These are phyloP conservation scores for Mesorhabditis sp. DNA, from an alignment of 2,888 invertebrate genomes.

Conservation along the genomic window DNA sequence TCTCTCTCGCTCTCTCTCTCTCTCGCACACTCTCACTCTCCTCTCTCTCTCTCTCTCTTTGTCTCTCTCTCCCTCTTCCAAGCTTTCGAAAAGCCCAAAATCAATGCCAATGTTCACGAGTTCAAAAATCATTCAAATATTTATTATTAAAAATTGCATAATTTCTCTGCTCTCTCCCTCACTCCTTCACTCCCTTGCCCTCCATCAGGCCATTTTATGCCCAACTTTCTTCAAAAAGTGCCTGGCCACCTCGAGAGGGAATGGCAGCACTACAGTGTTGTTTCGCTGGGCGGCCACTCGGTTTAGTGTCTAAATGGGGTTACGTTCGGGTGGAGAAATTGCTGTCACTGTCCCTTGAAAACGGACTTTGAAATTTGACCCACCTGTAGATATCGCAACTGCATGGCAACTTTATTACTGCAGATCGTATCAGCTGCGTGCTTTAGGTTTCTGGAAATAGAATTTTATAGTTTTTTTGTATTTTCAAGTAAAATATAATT, in stretches of 20 bases:
- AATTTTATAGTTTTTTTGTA: neutral
- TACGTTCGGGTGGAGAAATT: constrained; percentile 23
- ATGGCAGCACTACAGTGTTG: constrained; percentile 49
- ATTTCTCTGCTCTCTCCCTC: neutral
- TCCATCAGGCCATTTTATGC: neutral
- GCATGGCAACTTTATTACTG: constrained; percentile 88
- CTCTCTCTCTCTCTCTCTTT: too few species aligned
- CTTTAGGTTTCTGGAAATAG: constrained; percentile 64
- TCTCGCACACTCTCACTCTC: too few species aligned
- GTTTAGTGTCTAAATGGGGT: constrained; percentile 17
- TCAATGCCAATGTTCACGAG: too few species aligned
- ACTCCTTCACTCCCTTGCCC: neutral
- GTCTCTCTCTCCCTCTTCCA: too few species aligned
- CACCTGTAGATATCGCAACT: constrained; percentile 76
- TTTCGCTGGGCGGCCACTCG: constrained; percentile 20
- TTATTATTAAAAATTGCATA: too few species aligned
- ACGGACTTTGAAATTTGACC: neutral
- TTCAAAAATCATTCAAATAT: too few species aligned
- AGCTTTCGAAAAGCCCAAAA: too few species aligned
- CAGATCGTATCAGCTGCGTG: constrained; percentile 93
- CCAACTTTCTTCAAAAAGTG: constrained; percentile 25
- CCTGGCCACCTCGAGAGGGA: constrained; percentile 45
- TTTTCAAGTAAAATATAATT: neutral
- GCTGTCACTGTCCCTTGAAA: neutral
- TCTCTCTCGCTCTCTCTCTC: too few species aligned